These are phyloP conservation scores for Arctocebus calabarensis DNA, from an alignment of 2,797 vertebrate genomes.

Conservation along the genomic window DNA sequence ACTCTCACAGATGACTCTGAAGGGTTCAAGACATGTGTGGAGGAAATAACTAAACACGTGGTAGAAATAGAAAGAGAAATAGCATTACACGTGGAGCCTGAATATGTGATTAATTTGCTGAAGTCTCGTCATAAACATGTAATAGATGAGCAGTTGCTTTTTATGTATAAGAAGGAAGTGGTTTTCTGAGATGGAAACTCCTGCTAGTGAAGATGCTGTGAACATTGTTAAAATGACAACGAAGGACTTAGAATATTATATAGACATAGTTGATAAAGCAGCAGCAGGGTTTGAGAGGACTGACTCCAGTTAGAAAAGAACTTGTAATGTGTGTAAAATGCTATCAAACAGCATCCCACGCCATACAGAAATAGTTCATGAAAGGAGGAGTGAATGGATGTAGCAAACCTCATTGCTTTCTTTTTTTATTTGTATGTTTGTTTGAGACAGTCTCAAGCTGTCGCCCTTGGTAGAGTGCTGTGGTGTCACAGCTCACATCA, in stretches of 20 bases:
- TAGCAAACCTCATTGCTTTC: not conserved
- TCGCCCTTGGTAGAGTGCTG: too few species aligned
- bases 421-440: not conserved
- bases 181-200: not conserved
- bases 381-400: not conserved
- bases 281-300: not conserved
- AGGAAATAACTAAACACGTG: not conserved
- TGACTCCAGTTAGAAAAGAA: not conserved
- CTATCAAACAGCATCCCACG: not conserved
- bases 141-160: not conserved
- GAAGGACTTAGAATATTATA: not conserved
- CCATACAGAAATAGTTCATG: not conserved
- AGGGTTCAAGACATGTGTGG: not conserved
- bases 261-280: not conserved
- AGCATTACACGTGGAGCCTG: not conserved
- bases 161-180: not conserved
- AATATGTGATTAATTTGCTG: not conserved
- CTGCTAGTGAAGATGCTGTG: not conserved
- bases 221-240: not conserved
- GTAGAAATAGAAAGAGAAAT: not conserved
- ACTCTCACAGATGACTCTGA: not conserved
- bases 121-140: not conserved
- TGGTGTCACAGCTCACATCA: too few species aligned
- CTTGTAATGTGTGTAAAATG: not conserved
- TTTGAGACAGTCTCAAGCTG: too few species aligned